Evolutionary conservation across 1,140 invertebrate species (phyloP).

Genomic region (Leguminivora glycinivorella): DNA sequence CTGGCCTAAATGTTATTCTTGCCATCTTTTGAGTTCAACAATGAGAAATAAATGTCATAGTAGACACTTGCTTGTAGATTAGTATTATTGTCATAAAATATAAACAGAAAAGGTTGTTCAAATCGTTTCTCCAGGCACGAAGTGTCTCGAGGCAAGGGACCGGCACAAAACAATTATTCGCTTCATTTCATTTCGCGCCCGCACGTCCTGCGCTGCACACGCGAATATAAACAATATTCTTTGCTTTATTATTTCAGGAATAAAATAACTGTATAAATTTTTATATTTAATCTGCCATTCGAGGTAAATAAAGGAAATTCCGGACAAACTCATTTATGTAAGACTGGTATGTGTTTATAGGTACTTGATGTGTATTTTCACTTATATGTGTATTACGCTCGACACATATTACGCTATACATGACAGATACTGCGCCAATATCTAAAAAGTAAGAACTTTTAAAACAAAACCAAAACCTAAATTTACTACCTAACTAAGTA

Average conservation of each 20-base stretch:
- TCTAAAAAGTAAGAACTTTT: too few species aligned
- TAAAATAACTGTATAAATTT: neutral
- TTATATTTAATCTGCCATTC: neutral
- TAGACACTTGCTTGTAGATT: neutral
- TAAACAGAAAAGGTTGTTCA: neutral
- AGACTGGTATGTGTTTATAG: too few species aligned
- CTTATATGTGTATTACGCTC: neutral
- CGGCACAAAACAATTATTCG: slow-evolving; percentile 8
- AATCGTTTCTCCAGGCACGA: neutral
- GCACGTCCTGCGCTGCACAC: neutral
- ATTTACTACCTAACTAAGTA: too few species aligned
- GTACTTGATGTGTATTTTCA: too few species aligned
- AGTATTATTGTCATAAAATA: neutral
- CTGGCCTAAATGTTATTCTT: neutral
- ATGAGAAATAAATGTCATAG: neutral
- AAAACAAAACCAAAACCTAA: too few species aligned
- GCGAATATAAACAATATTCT: neutral
- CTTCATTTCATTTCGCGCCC: neutral
- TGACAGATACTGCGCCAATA: too few species aligned
- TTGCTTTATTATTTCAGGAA: neutral
- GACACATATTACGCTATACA: too few species aligned
- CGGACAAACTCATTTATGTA: too few species aligned
- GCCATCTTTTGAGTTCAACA: neutral
- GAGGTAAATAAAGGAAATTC: too few species aligned
- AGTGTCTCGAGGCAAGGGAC: neutral